Evolutionary conservation across 2,113 vertebrate genomes (phyloP).

Genomic region (Chrysemys picta): DNA sequence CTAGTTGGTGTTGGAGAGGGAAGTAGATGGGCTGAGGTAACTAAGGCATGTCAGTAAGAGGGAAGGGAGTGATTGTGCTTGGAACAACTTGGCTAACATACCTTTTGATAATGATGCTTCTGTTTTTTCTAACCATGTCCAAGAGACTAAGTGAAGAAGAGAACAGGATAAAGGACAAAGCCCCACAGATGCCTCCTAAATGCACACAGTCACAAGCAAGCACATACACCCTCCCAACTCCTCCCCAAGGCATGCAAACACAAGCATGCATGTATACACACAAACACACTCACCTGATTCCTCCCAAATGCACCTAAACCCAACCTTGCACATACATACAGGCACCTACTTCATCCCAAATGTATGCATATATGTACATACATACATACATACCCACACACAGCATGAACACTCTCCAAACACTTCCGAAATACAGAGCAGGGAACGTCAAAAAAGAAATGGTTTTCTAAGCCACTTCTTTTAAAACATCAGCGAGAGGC

Average conservation of each 20-base stretch:
- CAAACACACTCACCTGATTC: background rate
- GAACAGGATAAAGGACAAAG: background rate
- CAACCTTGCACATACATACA: fast-evolving
- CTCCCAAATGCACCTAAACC: background rate
- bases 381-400: background rate
- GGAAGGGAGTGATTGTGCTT: too few species aligned
- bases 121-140: background rate
- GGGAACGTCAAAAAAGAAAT: background rate
- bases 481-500: background rate
- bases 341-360: background rate
- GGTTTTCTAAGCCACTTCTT: background rate
- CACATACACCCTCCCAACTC: too few species aligned
- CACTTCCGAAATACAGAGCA: background rate
- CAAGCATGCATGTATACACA: background rate
- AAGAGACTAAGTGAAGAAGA: background rate
- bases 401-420: background rate
- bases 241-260: background rate
- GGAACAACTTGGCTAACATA: background rate
- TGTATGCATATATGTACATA: fast-evolving
- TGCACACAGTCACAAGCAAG: background rate
- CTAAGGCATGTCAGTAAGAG: background rate
- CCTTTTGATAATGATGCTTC: background rate
- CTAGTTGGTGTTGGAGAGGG: background rate
- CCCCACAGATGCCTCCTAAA: background rate
- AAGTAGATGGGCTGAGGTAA: background rate